Evolutionary conservation across 1,140 invertebrate genomes (phyloP).

Genomic region (Drosophila repletoides): DNA sequence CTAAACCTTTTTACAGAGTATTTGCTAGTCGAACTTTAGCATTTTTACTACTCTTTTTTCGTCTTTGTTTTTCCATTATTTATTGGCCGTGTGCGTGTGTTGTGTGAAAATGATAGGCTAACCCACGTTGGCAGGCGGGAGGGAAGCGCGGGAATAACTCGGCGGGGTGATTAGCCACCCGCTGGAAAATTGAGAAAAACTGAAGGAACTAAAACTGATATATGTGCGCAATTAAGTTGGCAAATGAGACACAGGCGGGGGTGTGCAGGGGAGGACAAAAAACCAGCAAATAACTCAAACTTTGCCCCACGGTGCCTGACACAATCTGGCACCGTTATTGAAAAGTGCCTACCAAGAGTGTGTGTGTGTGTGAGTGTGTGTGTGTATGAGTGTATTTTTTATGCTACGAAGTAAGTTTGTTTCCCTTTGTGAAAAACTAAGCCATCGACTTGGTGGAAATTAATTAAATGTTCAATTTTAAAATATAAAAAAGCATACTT

Average conservation of each 20-base stretch:
- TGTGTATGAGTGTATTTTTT: not conserved
- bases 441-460: slow-evolving; percentile 8
- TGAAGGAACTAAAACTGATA: slow-evolving; percentile 60
- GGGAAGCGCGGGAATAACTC: not conserved
- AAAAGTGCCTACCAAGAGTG: slow-evolving; percentile 44
- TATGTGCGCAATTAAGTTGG: slow-evolving; percentile 58
- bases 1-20: not conserved
- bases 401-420: slow-evolving; percentile 8
- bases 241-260: slow-evolving; percentile 25
- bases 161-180: slow-evolving; percentile 46
- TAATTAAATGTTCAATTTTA: slow-evolving; percentile 21
- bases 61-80: slow-evolving; percentile 64
- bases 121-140: not conserved
- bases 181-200: slow-evolving; percentile 17
- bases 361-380: not conserved
- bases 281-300: not conserved
- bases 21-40: not conserved
- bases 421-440: not conserved
- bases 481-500: not conserved
- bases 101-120: slow-evolving; percentile 69
- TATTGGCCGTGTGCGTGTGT: slow-evolving; percentile 70
- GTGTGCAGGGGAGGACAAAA: not conserved
- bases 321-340: slow-evolving; percentile 74
- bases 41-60: not conserved
- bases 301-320: slow-evolving; percentile 51